These are phyloP conservation scores for Dasysyrphus tricinctus DNA, from an alignment of 2,888 invertebrate species.

Conservation along the genomic window DNA sequence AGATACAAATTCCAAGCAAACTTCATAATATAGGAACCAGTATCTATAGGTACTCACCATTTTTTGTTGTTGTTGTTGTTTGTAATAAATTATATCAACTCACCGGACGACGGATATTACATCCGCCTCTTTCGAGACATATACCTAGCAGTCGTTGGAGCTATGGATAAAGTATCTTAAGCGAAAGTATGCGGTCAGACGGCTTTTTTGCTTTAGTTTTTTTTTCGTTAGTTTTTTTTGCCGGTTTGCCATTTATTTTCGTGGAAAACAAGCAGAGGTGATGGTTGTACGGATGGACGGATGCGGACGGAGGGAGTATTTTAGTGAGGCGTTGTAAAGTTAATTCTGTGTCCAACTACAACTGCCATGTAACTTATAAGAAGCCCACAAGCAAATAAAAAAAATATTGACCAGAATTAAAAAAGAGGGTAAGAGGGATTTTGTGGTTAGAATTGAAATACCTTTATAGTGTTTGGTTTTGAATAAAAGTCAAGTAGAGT, in stretches of 20 bases:
- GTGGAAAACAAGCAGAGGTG: slow-evolving; percentile 5
- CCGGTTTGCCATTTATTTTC: slow-evolving; percentile 33
- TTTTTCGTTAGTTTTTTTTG: slow-evolving; percentile 14
- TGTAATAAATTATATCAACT: slow-evolving; percentile 68
- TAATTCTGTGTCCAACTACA: slow-evolving; percentile 3
- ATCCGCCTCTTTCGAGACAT: slow-evolving; percentile 64
- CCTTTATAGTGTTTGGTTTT: neutral
- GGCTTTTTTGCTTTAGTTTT: slow-evolving; percentile 41
- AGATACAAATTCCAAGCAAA: slow-evolving; percentile 38
- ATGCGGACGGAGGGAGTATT: neutral
- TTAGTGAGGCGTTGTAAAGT: slow-evolving; percentile 39
- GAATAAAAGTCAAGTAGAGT: slow-evolving; percentile 22
- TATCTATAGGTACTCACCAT: slow-evolving; percentile 14
- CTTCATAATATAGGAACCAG: neutral
- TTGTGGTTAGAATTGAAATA: slow-evolving; percentile 9
- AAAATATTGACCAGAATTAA: neutral
- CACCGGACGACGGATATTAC: slow-evolving; percentile 73
- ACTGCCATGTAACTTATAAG: slow-evolving; percentile 8
- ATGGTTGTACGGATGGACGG: neutral
- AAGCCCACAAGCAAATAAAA: slow-evolving; percentile 2
- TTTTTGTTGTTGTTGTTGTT: slow-evolving; percentile 33
- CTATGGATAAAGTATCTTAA: slow-evolving; percentile 27
- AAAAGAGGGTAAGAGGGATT: neutral
- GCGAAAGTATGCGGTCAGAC: slow-evolving; percentile 54
- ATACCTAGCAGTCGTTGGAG: slow-evolving; percentile 31